phyloP scores from a whole-genome alignment of 2,113 vertebrate genomes.

The Recurvirostra avosetta region DNA sequence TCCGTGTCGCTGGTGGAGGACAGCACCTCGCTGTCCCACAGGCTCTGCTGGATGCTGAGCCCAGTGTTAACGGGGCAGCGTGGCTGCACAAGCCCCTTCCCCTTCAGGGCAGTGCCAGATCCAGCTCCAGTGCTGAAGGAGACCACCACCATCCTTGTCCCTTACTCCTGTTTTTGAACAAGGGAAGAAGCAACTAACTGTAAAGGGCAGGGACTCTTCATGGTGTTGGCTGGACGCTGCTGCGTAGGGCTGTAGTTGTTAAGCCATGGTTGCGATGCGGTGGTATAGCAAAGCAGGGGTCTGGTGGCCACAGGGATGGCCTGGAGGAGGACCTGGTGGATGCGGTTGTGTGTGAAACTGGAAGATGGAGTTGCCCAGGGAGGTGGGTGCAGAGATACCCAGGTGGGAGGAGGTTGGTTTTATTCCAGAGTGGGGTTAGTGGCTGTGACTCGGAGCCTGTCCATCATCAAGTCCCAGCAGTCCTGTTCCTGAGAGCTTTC shows the following conservation, averaged over 20 bases:
- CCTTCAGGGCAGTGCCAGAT: not conserved
- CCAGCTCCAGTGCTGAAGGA: not conserved
- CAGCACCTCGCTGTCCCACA: rapidly evolving
- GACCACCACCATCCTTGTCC: not conserved
- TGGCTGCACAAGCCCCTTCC: not conserved
- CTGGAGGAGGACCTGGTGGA: not conserved
- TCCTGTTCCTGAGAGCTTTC: not conserved
- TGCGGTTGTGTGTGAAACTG: not conserved
- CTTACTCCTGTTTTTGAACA: not conserved
- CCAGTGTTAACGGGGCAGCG: rapidly evolving
- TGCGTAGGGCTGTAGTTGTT: not conserved
- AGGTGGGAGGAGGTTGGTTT: not conserved
- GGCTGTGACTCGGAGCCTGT: not conserved
- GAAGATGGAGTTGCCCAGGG: not conserved
- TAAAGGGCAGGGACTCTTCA: not conserved
- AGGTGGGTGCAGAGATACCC: not conserved
- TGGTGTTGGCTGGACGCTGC: rapidly evolving
- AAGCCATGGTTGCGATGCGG: not conserved
- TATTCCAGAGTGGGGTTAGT: not conserved
- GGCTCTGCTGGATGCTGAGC: not conserved
- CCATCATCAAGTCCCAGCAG: not conserved
- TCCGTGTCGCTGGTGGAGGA: not conserved
- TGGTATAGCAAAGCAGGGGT: not conserved
- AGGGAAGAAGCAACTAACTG: not conserved
- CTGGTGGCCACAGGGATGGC: not conserved